Evolutionary conservation across 2,888 invertebrate species (phyloP), one percentile per base, ranked within the genome.

Genomic region (Rhaphigaster nebulosa): DNA sequence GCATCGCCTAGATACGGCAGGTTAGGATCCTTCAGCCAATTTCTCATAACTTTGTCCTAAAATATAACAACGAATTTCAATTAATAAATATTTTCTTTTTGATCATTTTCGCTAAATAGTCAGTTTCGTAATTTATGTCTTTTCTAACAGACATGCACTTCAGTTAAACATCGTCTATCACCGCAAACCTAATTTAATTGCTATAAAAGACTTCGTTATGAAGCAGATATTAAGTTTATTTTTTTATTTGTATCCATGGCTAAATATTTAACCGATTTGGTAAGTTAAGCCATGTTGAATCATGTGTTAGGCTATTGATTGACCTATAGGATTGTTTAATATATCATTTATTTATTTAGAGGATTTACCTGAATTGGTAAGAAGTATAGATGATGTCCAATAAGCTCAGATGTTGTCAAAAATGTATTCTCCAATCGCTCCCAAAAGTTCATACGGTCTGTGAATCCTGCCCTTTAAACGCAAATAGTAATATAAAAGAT

Each of bases 1-100:
- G 88, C 45, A 70, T 91, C 91, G 50, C 65, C 87, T 12, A 91
- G 29, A 41, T 87, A 65, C 29, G 91, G 91, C 45, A 89, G 65
- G 54, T 88, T 41, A 6, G 56, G 60, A 41, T 88, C 56, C 26
- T 60, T 60, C 56, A 60, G 6, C 88, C 54, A 41, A n/a, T 88
- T 41, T n/a, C 88, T 56, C 88, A 88, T 88, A 6, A 88, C 15
- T 60, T 65, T 88, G 29, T 88, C 88, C 88, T 88, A 38, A 5
- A 88, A 88, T 26, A 20, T 38, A 76, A 38, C 6, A 38, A 76
- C 6, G n/a, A 8, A n/a, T 13, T 65, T n/a, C 23, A 23, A 60
- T 60, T n/a, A n/a, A 60, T 60, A 10, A 60, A 60, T 60, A 23
- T 54, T 23, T 23, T 23, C 23, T 23, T 52, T 15, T 2, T 52